Percentiles rank a stretch among this genome's conserved stretches.
Conservation (phyloP, 2,888 invertebrate species). For the Eristalinus aeneus region DNA sequence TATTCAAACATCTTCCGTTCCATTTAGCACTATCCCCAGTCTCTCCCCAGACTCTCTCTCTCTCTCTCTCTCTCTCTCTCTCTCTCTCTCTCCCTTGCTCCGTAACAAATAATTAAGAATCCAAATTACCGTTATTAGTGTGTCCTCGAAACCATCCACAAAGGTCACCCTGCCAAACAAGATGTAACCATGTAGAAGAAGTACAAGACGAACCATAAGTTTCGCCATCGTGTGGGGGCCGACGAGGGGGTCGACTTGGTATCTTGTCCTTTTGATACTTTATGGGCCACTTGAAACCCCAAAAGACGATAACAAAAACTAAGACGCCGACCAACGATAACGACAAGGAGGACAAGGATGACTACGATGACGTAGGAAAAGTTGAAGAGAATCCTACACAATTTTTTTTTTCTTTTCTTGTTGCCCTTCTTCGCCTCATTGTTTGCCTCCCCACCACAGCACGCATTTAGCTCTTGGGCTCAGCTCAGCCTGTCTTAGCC, state of each 20-base stretch:
- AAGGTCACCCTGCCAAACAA: constrained; percentile 64
- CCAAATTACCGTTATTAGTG: constrained; percentile 69
- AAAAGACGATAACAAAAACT: constrained; percentile 2
- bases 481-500: not conserved
- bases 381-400: constrained; percentile 16
- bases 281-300: constrained; percentile 66
- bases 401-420: constrained; percentile 8
- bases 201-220: constrained; percentile 21
- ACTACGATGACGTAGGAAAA: not conserved
- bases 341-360: not conserved
- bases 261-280: constrained; percentile 51
- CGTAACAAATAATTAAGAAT: constrained; percentile 67
- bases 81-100: not conserved
- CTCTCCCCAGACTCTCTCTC: not conserved
- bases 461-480: not conserved
- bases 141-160: constrained; percentile 61
- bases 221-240: not conserved
- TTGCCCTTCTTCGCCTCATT: constrained; percentile 20
- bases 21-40: constrained; percentile 56
- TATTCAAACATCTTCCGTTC: constrained; percentile 67
- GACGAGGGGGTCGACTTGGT: not conserved
- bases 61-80: not conserved
- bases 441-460: not conserved
- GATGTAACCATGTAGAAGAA: constrained; percentile 61
- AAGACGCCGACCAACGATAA: not conserved